phyloP scores from a whole-genome alignment of 2,797 vertebrate species.

The Gymnoscopelus braueri region DNA sequence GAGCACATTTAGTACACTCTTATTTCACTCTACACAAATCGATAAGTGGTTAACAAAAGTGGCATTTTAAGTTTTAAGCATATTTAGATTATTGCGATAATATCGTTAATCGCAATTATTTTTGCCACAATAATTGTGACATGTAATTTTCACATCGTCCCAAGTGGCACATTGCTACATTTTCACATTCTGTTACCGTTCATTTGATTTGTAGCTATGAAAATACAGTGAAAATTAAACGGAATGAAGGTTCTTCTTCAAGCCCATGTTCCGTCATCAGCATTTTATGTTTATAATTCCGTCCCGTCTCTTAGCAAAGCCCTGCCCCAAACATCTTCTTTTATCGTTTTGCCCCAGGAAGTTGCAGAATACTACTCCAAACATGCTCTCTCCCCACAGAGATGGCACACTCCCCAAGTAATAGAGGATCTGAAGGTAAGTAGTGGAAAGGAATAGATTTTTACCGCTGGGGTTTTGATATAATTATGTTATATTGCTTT shows the following conservation, averaged over 20 bases:
- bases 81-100: too few relatives aligned
- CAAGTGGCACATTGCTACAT: too few relatives aligned
- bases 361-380: constrained; percentile 84
- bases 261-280: too few relatives aligned
- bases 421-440: constrained; percentile 90
- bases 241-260: too few relatives aligned
- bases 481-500: not conserved
- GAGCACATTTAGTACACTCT: too few relatives aligned
- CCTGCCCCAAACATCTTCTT: not conserved
- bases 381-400: constrained; percentile 76
- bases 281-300: not conserved
- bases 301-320: not conserved
- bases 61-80: too few relatives aligned
- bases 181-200: too few relatives aligned
- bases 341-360: constrained; percentile 77
- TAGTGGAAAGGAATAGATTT: not conserved
- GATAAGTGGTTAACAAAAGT: too few relatives aligned
- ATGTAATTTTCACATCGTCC: too few relatives aligned
- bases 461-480: not conserved
- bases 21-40: too few relatives aligned
- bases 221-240: not conserved
- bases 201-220: not conserved
- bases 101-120: too few relatives aligned
- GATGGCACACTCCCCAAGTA: constrained; percentile 86
- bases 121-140: too few relatives aligned